phyloP scores from a whole-genome alignment of 2,888 invertebrate species.

The Ophonus ardosiacus region DNA sequence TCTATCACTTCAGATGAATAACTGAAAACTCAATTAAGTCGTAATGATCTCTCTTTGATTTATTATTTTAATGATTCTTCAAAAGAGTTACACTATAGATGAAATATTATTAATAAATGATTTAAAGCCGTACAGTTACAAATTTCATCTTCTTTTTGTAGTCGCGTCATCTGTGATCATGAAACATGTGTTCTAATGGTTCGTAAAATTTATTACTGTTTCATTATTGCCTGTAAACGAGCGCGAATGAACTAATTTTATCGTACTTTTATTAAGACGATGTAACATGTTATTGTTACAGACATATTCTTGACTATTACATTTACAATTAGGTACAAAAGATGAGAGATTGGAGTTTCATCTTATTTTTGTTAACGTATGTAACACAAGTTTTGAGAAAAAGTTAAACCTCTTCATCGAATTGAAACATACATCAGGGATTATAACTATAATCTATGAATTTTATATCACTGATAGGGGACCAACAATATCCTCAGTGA shows the following conservation, averaged over 20 bases:
- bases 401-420: too few species aligned
- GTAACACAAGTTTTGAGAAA: too few species aligned
- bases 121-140: neutral
- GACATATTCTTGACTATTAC: neutral
- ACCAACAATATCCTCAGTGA: neutral
- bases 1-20: neutral
- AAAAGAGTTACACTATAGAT: neutral
- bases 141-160: conserved; percentile 1
- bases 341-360: too few species aligned
- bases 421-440: too few species aligned
- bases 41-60: conserved; percentile 22
- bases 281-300: neutral
- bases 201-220: conserved; percentile 12
- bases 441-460: too few species aligned
- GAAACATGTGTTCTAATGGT: conserved; percentile 18
- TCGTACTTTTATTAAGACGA: neutral
- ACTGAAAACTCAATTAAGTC: conserved; percentile 32
- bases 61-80: conserved; percentile 8
- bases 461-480: too few species aligned
- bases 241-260: conserved; percentile 26
- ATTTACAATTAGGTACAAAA: too few species aligned
- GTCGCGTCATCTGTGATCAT: neutral
- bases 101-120: conserved; percentile 8
- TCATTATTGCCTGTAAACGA: conserved; percentile 16
- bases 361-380: too few species aligned